Evolutionary conservation across 2,888 invertebrate species (phyloP), one percentile per base, ranked within the genome.

Genomic region (Cryptocephalus moraei): DNA sequence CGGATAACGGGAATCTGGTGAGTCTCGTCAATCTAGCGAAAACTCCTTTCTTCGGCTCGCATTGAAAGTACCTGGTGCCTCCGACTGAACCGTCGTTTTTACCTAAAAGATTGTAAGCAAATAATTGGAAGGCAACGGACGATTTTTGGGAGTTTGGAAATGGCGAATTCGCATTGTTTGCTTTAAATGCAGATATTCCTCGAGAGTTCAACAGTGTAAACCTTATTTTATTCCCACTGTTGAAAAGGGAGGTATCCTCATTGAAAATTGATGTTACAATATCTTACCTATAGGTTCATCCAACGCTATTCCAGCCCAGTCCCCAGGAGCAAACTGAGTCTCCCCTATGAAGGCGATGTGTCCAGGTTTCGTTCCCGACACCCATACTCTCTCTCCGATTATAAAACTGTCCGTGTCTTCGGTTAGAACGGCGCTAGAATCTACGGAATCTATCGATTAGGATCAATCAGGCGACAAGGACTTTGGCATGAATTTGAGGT

Each of bases 281-380:
- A 11, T 36, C 74, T 74, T 76, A 87, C 96, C 97, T 62, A 91
- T 86, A 38, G 93, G 83, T 59, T 94, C 91, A 70, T 96, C 96
- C 57, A 99, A 81, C 51, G 93, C 96, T 50, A 99, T 84, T 43
- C 96, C 97, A 43, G 94, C 96, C 96, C 96, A 99, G 56, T 96
- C 92, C 50, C 97, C 97, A 13, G 93, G 91, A 11, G 95, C 96
- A 74, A 97, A 96, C 69, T 94, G 91, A 44, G 95, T 93, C 65
- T 91, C 91, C 32, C 96, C 93, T 47, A 94, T 86, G 70, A 88
- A 96, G 38, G 93, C 91, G 58, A 97, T 90, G 65, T 86, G 84
- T 33, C 95, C 96, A 2, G 91, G 82, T 67, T 95, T 94, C 45
- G 82, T 81, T 47, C 92, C 92, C 59, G 91, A 89, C 53, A 94